Evolutionary conservation across 2,797 vertebrate genomes (phyloP), one percentile per base, ranked within the genome.

Genomic region (Hephaestus fuliginosus): DNA sequence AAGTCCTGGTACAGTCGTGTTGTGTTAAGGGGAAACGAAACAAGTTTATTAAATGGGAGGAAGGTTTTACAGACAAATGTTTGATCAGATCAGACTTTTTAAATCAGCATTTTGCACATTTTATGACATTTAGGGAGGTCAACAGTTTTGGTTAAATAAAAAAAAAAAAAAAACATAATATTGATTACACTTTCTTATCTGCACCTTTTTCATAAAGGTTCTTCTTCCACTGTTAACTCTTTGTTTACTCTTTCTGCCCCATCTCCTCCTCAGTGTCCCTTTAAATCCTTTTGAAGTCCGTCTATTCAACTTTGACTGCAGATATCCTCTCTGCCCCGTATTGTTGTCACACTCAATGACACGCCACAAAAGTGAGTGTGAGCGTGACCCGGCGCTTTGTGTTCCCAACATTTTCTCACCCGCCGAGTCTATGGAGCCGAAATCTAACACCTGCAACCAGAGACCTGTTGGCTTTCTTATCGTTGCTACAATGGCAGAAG

Each of bases 361-460:
- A 85, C 62, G 84, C 82, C 30, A 2, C 77, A 3, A 28, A 77
- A 5, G 41, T 20, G 71, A 76, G 60, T 70, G 85, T 0, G 48
- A 68, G 63, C 65, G 61, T 86, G 87, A 90, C 88, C 88, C 67
- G 0, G 66, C 3, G 3, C 79, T 57, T 95, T 92, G 88, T 91
- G 58, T 79, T 70, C 60, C 70, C 7, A 0, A 13, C 63, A n/a
- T 72, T 86, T 92, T 93, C 90, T 90, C 92, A 90, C 76, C 86
- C 74, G 0, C 18, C 1, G 41, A 10, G 66, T 88, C 74, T 78
- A 82, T 80, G 48, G 76, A 33, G 82, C 15, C 48, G 92, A 88
- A 90, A 95, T 62, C 41, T 44, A 72, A 93, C 77, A 90, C 91
- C 86, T 77, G 90, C 83, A 91, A 91, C 86, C 4, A 14, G 84